These are phyloP conservation scores for Pelecanus crispus DNA, from an alignment of 2,113 vertebrate genomes.

Conservation along the genomic window DNA sequence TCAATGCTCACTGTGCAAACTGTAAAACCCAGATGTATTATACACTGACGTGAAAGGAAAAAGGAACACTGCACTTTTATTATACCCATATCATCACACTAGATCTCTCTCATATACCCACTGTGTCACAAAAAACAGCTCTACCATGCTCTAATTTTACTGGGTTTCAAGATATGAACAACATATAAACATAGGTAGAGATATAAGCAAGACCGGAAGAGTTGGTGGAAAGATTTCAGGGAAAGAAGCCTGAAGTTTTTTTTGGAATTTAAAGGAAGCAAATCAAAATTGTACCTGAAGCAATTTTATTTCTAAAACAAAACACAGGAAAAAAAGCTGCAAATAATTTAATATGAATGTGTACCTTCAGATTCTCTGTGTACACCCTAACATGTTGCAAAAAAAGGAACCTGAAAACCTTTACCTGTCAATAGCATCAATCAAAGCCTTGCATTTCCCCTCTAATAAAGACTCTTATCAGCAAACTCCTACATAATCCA, in stretches of 20 bases:
- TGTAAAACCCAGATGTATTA: neutral
- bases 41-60: neutral
- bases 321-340: neutral
- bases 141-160: neutral
- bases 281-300: neutral
- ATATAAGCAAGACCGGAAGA: neutral
- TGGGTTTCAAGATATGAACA: neutral
- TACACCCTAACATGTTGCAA: neutral
- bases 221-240: neutral
- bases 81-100: neutral
- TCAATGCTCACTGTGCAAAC: neutral
- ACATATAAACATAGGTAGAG: neutral
- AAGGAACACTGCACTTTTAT: neutral
- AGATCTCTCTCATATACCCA: neutral
- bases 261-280: neutral
- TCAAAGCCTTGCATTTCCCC: neutral
- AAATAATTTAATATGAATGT: neutral
- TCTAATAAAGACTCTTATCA: slow-evolving; percentile 23
- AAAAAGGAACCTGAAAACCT: neutral
- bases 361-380: neutral
- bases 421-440: neutral
- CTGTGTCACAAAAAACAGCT: neutral
- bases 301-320: neutral
- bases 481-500: slow-evolving; percentile 3
- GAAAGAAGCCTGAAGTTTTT: neutral